Base-by-base conservation (phyloP, 2,797 vertebrate species). In the Acanthurus tractus region DNA sequence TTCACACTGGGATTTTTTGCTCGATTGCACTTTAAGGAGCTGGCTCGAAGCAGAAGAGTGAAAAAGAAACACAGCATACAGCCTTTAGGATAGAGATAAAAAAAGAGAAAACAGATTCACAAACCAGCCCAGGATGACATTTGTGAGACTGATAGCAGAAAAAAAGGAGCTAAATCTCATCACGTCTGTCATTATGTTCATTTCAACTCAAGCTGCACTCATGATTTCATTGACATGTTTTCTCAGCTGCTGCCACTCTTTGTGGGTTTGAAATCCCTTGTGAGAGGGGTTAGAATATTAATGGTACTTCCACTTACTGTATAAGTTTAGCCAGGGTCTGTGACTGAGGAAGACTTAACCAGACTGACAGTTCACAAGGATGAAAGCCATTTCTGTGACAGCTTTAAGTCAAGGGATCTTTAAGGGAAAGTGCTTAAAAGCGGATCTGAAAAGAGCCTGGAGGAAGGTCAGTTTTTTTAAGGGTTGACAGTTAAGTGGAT, bases 281-380 rank as follows among this genome's bases (percentile, higher is more conserved):
- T 84, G 75, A 83, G 71, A 62, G 54, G 48, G 45, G 66, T 85
- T 72, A 61, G 88, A 88, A 85, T 91, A 91, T 78, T 90, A 85
- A 94, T 87, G 74, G 77, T 42, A 83, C 65, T 70, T 87, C 65
- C 13, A 63, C 49, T 68, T 72, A 77, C 85, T 76, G 20, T 48
- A n/a, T 53, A 87, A 65, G 83, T 92, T 90, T 76, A 89, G 74
- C 81, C 69, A 52, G 61, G 67, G 74, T 63, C 67, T 62, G 65
- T 45, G 81, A 88, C 73, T 80, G 74, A 45, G 57, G 68, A 65
- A 73, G 83, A 83, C 80, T 86, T 85, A 86, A 73, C 62, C 72
- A 74, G 73, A 89, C 29, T 86, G 89, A 88, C 88, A 92, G 87
- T 81, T 86, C 74, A 71, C 68, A 67, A 57, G 75, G 74, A 87